Evolutionary conservation across 1,140 invertebrate genomes (phyloP).

Genomic region (Sipha flava): DNA sequence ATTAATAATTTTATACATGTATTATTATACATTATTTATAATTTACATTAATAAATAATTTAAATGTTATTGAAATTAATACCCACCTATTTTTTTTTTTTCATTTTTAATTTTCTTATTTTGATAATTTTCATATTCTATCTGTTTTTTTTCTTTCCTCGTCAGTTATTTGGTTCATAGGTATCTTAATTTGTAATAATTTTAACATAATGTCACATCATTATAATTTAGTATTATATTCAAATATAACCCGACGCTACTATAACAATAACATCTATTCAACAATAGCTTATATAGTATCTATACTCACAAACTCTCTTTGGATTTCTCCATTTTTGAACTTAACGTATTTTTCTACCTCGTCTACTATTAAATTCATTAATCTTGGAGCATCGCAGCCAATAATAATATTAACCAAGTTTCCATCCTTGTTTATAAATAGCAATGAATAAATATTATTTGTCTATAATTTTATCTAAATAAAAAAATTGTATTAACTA

Average conservation of each 20-base stretch:
- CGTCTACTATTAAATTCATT: constrained; percentile 60
- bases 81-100: constrained; percentile 42
- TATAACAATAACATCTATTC: background rate
- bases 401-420: constrained; percentile 73
- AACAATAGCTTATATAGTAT: background rate
- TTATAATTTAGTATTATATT: background rate
- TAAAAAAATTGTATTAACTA: background rate
- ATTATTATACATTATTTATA: no score
- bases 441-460: background rate
- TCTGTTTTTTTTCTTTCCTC: constrained; percentile 44
- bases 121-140: constrained; percentile 31
- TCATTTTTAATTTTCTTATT: constrained; percentile 43
- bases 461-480: background rate
- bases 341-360: constrained; percentile 57
- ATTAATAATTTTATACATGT: no score
- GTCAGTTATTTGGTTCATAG: constrained; percentile 43
- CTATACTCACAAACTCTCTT: constrained; percentile 45
- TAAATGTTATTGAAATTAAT: no score
- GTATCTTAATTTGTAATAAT: constrained; percentile 40
- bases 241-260: no score
- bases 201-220: constrained; percentile 26
- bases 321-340: constrained; percentile 45
- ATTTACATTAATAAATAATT: no score
- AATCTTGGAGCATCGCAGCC: constrained; percentile 76
- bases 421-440: constrained; percentile 54